Percentiles rank a stretch among this genome's conserved stretches.
These are phyloP conservation scores for Limnephilus lunatus DNA, from an alignment of 2,888 invertebrate species.

Conservation along the genomic window DNA sequence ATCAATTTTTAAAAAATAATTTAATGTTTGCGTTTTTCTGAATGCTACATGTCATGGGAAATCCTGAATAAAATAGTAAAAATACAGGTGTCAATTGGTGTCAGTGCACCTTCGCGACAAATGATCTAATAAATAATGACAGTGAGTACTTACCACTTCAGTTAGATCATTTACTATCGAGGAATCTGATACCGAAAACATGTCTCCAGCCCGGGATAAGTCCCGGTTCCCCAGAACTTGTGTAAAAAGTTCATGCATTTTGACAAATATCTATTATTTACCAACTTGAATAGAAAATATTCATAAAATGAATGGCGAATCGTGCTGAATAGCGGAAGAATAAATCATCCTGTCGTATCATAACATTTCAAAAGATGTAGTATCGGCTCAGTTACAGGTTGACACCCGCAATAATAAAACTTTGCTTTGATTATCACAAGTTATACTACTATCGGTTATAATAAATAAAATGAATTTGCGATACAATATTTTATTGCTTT, in stretches of 20 bases:
- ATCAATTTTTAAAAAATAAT: no score
- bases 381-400: background rate
- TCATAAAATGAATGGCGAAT: conserved; percentile 9
- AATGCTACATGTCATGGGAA: background rate
- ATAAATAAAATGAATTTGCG: conserved; percentile 26
- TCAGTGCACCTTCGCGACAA: background rate
- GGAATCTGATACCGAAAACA: conserved; percentile 91
- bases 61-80: background rate
- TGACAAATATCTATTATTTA: conserved; percentile 67
- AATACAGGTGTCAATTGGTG: background rate
- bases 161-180: conserved; percentile 91
- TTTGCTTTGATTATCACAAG: background rate
- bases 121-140: background rate
- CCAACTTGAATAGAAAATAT: background rate
- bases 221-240: conserved; percentile 94
- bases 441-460: background rate
- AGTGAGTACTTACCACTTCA: conserved; percentile 82
- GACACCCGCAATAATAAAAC: background rate
- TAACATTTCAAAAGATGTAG: conserved; percentile 19
- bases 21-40: background rate
- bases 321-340: conserved; percentile 9
- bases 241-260: conserved; percentile 94
- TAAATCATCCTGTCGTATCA: background rate
- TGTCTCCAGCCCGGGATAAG: conserved; percentile 92
- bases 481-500: conserved; percentile 43